Evolutionary conservation across 2,797 vertebrate species (phyloP).

Genomic region (Gadopsis bispinosus): DNA sequence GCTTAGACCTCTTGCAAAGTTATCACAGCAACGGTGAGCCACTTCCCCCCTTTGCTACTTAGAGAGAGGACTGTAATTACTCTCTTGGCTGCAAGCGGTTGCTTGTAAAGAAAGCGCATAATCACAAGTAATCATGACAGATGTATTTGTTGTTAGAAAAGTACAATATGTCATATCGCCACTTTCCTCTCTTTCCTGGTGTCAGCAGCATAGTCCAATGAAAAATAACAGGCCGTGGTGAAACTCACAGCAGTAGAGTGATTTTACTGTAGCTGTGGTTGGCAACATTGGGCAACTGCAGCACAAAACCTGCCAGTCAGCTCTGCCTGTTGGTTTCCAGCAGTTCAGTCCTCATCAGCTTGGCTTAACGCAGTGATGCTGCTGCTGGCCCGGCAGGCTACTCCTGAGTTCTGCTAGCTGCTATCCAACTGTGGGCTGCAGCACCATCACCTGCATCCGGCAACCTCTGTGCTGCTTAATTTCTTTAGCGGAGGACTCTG

Average conservation of each 20-base stretch:
- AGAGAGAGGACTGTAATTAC: background rate
- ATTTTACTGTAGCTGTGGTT: constrained; percentile 43
- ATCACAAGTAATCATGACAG: background rate
- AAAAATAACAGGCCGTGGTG: constrained; percentile 26
- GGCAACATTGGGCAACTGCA: constrained; percentile 35
- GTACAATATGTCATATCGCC: background rate
- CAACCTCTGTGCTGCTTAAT: background rate
- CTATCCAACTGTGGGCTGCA: constrained; percentile 18
- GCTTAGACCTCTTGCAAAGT: background rate
- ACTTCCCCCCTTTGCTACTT: background rate
- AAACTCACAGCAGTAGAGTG: constrained; percentile 31
- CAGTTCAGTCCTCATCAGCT: constrained; percentile 44
- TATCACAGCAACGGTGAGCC: background rate
- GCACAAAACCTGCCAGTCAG: constrained; percentile 49
- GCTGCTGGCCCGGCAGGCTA: constrained; percentile 23
- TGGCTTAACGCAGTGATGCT: constrained; percentile 31
- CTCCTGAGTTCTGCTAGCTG: constrained; percentile 17
- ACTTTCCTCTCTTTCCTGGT: constrained; percentile 25
- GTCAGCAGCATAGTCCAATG: constrained; percentile 35
- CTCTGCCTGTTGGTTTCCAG: constrained; percentile 44
- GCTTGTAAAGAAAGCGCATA: background rate
- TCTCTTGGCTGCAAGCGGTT: background rate
- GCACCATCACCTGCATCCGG: constrained; percentile 8
- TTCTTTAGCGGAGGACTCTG: constrained; percentile 19
- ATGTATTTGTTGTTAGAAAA: background rate